Evolutionary conservation across 2,888 invertebrate genomes (phyloP).

Genomic region (Pimpla rufipes): DNA sequence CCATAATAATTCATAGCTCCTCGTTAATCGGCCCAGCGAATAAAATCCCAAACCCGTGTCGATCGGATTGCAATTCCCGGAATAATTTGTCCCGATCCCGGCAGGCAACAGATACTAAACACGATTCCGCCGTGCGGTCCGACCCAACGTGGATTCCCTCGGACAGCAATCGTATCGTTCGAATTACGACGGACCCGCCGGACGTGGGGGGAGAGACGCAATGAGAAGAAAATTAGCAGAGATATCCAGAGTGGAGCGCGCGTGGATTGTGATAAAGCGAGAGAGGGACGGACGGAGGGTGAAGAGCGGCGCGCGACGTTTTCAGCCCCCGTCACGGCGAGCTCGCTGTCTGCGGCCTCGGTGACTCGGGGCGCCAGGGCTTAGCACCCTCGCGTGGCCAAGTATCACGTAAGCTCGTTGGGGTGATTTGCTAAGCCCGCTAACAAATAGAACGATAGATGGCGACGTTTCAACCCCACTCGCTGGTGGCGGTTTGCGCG

Average conservation of each 20-base stretch:
- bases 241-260: constrained; percentile 47
- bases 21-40: too few relatives aligned
- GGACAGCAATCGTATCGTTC: constrained; percentile 65
- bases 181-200: constrained; percentile 60
- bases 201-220: constrained; percentile 32
- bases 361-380: constrained; percentile 75
- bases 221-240: constrained; percentile 69
- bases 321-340: constrained; percentile 56
- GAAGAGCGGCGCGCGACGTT: constrained; percentile 32
- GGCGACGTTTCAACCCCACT: constrained; percentile 81
- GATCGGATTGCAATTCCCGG: constrained; percentile 37
- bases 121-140: background rate
- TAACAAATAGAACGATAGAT: constrained; percentile 85
- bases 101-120: too few relatives aligned
- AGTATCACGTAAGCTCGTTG: constrained; percentile 83
- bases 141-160: constrained; percentile 53
- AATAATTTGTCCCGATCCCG: constrained; percentile 12
- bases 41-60: background rate
- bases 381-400: constrained; percentile 80
- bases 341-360: constrained; percentile 47
- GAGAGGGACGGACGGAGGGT: constrained; percentile 29
- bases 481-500: constrained; percentile 43
- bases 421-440: constrained; percentile 85
- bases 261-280: constrained; percentile 10
- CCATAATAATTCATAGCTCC: constrained; percentile 13